Conservation (phyloP, 2,797 vertebrate genomes). For the Myotis vivesi region DNA sequence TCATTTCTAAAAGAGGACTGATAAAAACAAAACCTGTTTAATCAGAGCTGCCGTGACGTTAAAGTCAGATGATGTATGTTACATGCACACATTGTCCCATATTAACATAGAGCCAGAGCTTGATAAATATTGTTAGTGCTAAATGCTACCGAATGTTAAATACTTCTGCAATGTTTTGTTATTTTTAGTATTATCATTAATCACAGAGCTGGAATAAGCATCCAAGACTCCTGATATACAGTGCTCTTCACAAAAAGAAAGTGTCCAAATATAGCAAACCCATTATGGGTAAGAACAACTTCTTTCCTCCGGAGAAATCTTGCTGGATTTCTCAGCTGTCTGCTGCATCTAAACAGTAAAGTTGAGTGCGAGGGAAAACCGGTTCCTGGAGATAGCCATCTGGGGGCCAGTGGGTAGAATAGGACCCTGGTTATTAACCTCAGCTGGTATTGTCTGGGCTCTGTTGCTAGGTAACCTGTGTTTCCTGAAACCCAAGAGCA, state of each 20-base stretch:
- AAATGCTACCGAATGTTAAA: slow-evolving; percentile 53
- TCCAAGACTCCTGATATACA: slow-evolving; percentile 32
- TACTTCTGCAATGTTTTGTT: slow-evolving; percentile 49
- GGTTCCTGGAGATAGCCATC: background rate
- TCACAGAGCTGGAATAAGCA: slow-evolving; percentile 53
- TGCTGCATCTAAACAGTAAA: background rate
- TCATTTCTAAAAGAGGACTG: slow-evolving; percentile 38
- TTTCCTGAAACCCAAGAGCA: background rate
- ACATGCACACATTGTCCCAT: background rate
- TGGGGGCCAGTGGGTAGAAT: background rate
- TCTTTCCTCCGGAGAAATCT: slow-evolving; percentile 47
- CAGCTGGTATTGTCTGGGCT: background rate
- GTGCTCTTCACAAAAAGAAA: slow-evolving; percentile 48
- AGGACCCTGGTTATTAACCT: background rate
- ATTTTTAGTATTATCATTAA: slow-evolving; percentile 50
- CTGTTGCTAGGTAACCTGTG: background rate
- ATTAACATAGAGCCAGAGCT: background rate
- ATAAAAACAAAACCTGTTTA: background rate
- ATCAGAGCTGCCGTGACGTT: background rate
- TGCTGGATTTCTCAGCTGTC: slow-evolving; percentile 38
- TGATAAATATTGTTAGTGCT: slow-evolving; percentile 51
- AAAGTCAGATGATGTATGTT: slow-evolving; percentile 3
- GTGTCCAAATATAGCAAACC: slow-evolving; percentile 6
- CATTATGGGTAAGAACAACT: slow-evolving; percentile 40
- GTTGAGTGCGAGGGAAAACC: background rate